Evolutionary conservation across 2,888 invertebrate species (phyloP), one percentile per base, ranked within the genome.

Genomic region (Caenorhabditis sp.): DNA sequence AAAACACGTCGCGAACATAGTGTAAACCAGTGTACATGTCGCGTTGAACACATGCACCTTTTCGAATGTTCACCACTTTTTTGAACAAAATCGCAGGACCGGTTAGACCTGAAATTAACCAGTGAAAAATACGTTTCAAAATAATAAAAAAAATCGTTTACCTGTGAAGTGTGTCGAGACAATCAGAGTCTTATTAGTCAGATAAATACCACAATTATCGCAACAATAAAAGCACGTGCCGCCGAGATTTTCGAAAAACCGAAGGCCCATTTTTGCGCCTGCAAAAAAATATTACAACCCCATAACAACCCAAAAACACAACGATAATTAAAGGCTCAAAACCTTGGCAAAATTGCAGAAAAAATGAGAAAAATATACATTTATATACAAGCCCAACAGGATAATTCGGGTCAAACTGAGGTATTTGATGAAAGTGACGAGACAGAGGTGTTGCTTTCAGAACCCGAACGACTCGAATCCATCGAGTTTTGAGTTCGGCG

Each of bases 41-140:
- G 69, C 97, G 92, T 2, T 60, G 21, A 10, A 23, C 58, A 0
- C 95, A 94, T 86, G 93, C 93, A 66, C 95, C 95, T 82, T 94
- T 95, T 55, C 93, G 93, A 65, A 97, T 91, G 89, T 99, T 99
- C 31, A 96, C 96, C 1, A 96, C 89, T 88, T 92, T 92, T 88
- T 95, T 95, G 89, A 99, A 99, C 19, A 99, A 91, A 88, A 96
- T 99, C 1, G 99, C 97, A 67, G 96, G 91, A 37, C 99, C 99
- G 75, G 97, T 97, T 26, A 97, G 95, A 76, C 97, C 97, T 68
- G 96, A 97, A 88, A 97, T n/a, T 51, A 23, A 27, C 4, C 5
- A 31, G 10, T 31, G 31, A 31, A 31, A 10, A 31, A 31, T 6
- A 31, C 31, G 31, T 31, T n/a, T n/a, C n/a, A n/a, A n/a, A n/a